Base-by-base conservation (phyloP, 1,140 invertebrate species). In the Drosophila kurseongensis region DNA sequence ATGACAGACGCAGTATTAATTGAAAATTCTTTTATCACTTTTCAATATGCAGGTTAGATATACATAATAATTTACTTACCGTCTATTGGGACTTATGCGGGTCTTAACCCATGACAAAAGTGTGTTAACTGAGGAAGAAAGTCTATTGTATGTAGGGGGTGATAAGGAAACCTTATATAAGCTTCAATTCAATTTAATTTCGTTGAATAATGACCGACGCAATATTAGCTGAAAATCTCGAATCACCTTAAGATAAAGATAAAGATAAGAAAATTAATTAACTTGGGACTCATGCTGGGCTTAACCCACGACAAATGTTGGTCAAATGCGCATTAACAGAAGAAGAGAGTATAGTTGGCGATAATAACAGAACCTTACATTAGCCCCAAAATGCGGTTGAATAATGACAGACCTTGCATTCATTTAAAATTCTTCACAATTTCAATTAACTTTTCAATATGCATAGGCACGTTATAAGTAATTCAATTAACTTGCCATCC, bases 1-100 rank as follows among this genome's bases (percentile, higher is more conserved):
- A 63, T 75, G 23, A 18, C 58, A 42, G 7, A 27, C 63, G 65
- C 56, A 67, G 57, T 52, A 66, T 60, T 86, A 71, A 75, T 60
- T 54, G 45, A 54, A 75, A 63, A 52, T 63, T 67, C 32, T 5
- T 51, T 12, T 23, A 69, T 48, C 42, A 54, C 42, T 41, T 50
- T 51, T 36, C 36, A 57, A 57, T 29, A 35, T 57, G 9, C 16
- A 23, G 5, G 9, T 18, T 0, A 36, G 13, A 29, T 4, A 38
- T 58, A 38, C 27, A 7, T 55, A 67, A 56, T 40, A 56, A 56
- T 69, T 48, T 41, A 48, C 16, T 48, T 47, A 32, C 5, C 12
- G 16, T 29, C 23, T 4, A 8, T 40, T 38, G 40, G 27, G 23
- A 40, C 40, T 41, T 47, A 23, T 54, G 3, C 36, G 18, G 4